Evolutionary conservation across 2,797 vertebrate species (phyloP).

Genomic region (Spea hammondii): DNA sequence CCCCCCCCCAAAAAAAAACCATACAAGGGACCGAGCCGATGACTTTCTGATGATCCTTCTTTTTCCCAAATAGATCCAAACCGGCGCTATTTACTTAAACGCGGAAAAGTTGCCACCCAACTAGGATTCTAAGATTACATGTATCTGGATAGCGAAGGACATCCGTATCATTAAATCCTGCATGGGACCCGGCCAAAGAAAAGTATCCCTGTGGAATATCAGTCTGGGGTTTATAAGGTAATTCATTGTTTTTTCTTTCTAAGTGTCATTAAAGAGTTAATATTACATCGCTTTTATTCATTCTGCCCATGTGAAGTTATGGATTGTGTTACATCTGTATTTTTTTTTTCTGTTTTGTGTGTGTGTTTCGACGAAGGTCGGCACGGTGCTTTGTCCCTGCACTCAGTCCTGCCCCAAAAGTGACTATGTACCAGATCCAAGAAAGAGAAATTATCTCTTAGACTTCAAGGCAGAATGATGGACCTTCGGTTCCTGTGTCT

Average conservation of each 20-base stretch:
- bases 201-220: neutral
- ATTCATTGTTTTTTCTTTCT: neutral
- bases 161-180: conserved; percentile 8
- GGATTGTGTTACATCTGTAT: neutral
- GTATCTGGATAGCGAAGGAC: neutral
- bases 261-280: neutral
- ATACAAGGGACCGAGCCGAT: neutral
- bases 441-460: conserved; percentile 61
- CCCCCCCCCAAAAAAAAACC: neutral
- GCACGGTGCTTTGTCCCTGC: conserved; percentile 46
- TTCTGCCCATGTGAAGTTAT: neutral
- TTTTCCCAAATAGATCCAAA: neutral
- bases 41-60: neutral
- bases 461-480: conserved; percentile 67
- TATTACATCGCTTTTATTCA: neutral
- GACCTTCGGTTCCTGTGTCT: conserved; percentile 68
- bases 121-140: conserved; percentile 2
- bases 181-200: conserved; percentile 9
- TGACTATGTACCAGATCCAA: conserved; percentile 68
- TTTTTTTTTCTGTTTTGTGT: neutral
- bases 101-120: conserved; percentile 20
- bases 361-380: conserved; percentile 27
- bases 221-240: conserved; percentile 20
- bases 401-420: conserved; percentile 55
- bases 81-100: neutral